Evolutionary conservation across 2,797 vertebrate genomes (phyloP).

Genomic region (Onychomys arenicola): DNA sequence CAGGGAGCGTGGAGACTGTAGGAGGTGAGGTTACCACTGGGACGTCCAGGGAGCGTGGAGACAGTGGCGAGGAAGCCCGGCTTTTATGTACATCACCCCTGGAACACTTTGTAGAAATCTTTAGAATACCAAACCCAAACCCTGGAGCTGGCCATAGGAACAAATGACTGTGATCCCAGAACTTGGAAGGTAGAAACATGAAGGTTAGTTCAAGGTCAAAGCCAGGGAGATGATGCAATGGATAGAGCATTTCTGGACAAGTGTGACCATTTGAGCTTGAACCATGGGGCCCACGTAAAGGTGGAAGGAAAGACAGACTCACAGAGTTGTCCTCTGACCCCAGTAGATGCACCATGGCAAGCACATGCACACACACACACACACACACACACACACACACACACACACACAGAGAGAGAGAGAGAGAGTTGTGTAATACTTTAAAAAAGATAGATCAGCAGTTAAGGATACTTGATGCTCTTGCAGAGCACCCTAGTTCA

Average conservation of each 20-base stretch:
- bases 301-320: not conserved
- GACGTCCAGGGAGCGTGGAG: not conserved
- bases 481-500: not conserved
- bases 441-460: not conserved
- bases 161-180: not conserved
- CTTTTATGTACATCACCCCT: not conserved
- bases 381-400: not conserved
- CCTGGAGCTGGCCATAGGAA: too few species aligned
- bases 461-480: not conserved
- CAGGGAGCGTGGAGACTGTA: not conserved
- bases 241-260: not conserved
- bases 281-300: too few species aligned
- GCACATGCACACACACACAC: not conserved
- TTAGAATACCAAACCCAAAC: conserved; percentile 10
- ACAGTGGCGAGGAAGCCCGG: not conserved
- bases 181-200: not conserved
- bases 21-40: not conserved
- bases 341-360: not conserved
- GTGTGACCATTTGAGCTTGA: not conserved
- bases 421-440: too few species aligned
- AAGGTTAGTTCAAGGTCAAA: not conserved
- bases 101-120: conserved; percentile 19
- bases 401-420: too few species aligned
- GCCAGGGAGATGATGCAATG: too few species aligned
- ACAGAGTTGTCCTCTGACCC: not conserved